Base-by-base conservation (phyloP, 2,113 vertebrate genomes). In the Charina bottae region DNA sequence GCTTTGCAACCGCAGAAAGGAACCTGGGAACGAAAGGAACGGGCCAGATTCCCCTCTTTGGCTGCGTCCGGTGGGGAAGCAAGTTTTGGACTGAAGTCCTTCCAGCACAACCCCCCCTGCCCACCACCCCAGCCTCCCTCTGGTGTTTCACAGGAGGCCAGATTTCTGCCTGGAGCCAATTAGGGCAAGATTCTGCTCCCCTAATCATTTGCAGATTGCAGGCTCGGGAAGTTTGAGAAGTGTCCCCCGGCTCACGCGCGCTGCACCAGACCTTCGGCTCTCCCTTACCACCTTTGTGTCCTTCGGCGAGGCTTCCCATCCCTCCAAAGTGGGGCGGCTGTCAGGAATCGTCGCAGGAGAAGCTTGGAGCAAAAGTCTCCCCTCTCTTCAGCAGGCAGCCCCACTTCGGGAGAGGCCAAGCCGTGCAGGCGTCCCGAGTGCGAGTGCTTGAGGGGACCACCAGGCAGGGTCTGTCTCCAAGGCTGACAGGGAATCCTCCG, bases 221-320 rank as follows among this genome's bases (percentile, higher is more conserved):
- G 68, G 1, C 15, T 33, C 68, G 19, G 68, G 68, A 37, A 3
- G n/a, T 37, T 37, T 49, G 49, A 37, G 56, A 72, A 33, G 17
- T 13, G n/a, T 42, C 42, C n/a, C 13, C n/a, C 15, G 12, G 4
- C 64, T 4, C 12, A 3, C 28, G 0, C 0, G n/a, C 2, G 1
- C 64, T n/a, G 12, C 2, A 28, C 13, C 49, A 49, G 12, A 13
- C 64, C 6, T 68, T 68, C 6, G 64, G n/a, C 64, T 33, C 5
- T n/a, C 55, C 12, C 13, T 33, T 6, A 28, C 64, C 13, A n/a
- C 12, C 13, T 33, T 6, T 33, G n/a, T 5, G 6, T 15, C 15
- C 64, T 33, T 33, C 12, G n/a, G 64, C 1, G 5, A 28, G 0
- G n/a, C 64, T 72, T 72, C 28, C 28, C 5, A 15, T 28, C 4